phyloP scores from a whole-genome alignment of 1,140 invertebrate genomes.

The Apocrypta bakeri region DNA sequence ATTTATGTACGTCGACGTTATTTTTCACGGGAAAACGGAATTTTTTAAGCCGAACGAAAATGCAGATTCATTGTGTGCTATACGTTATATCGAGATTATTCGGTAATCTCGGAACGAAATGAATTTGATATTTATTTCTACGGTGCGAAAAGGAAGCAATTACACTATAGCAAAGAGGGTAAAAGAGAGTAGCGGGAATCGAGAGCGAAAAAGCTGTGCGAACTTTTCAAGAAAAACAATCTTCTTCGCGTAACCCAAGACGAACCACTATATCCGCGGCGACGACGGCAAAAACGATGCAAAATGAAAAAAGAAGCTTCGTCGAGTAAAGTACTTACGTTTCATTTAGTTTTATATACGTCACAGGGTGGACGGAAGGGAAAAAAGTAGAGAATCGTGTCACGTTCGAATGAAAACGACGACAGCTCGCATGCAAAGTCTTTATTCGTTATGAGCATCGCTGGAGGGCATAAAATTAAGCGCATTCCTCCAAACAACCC shows the following conservation, averaged over 20 bases:
- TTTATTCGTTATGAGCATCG: neutral
- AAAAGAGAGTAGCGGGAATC: neutral
- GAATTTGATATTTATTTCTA: too few relatives aligned
- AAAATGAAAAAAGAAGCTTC: slow-evolving; percentile 31
- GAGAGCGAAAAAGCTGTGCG: neutral
- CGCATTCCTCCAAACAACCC: neutral
- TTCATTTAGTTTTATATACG: slow-evolving; percentile 18
- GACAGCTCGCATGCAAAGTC: slow-evolving; percentile 1
- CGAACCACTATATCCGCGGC: slow-evolving; percentile 18
- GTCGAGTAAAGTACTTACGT: neutral
- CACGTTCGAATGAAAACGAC: neutral
- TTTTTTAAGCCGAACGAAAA: neutral
- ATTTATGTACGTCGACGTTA: slow-evolving; percentile 1
- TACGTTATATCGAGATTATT: too few relatives aligned
- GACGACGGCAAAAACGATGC: neutral
- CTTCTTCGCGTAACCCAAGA: slow-evolving; percentile 36
- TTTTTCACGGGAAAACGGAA: neutral
- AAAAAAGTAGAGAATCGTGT: slow-evolving; percentile 22
- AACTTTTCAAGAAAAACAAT: slow-evolving; percentile 45
- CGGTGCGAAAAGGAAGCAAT: neutral
- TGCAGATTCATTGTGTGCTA: neutral
- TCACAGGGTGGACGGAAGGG: neutral
- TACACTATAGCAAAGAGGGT: neutral
- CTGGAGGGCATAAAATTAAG: neutral
- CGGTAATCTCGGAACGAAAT: neutral